Percentiles rank a stretch among this genome's conserved stretches.
Evolutionary conservation across 2,888 invertebrate species (phyloP).

Genomic region (Eupithecia abbreviata): DNA sequence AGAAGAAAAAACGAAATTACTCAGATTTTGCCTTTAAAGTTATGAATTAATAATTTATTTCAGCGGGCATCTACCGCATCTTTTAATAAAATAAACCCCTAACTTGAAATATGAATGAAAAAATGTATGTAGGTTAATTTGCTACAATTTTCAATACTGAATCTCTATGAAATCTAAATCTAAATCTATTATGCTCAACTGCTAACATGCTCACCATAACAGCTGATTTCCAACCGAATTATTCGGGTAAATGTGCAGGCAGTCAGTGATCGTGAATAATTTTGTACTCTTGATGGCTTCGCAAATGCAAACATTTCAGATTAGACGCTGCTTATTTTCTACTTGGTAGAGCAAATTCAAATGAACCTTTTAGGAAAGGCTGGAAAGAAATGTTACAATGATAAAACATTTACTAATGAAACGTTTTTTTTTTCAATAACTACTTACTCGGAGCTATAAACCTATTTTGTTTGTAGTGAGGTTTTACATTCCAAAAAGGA

Average conservation of each 20-base stretch:
- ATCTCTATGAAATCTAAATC: no score
- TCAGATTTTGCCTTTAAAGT: background rate
- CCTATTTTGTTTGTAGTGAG: background rate
- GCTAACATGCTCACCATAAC: background rate
- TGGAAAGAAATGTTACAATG: background rate
- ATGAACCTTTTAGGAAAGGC: slow-evolving; percentile 6
- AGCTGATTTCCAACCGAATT: slow-evolving; percentile 7
- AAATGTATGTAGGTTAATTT: background rate
- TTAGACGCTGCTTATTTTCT: slow-evolving; percentile 11
- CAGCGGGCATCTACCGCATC: background rate
- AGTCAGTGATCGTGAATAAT: slow-evolving; percentile 29
- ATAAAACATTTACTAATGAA: background rate
- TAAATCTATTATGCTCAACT: background rate
- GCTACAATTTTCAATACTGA: background rate
- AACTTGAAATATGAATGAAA: background rate
- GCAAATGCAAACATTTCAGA: slow-evolving; percentile 18
- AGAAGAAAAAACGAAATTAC: background rate
- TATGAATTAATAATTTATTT: background rate
- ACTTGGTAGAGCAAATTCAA: background rate
- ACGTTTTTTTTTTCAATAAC: background rate
- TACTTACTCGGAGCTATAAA: background rate
- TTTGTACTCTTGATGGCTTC: slow-evolving; percentile 20
- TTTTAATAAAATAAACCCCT: background rate
- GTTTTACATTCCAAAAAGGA: background rate
- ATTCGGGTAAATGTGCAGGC: slow-evolving; percentile 11